A percentile compares a stretch with the other conserved stretches of the same genome.
These are phyloP conservation scores for Clanis bilineata DNA, from an alignment of 2,888 invertebrate genomes.

Conservation along the genomic window DNA sequence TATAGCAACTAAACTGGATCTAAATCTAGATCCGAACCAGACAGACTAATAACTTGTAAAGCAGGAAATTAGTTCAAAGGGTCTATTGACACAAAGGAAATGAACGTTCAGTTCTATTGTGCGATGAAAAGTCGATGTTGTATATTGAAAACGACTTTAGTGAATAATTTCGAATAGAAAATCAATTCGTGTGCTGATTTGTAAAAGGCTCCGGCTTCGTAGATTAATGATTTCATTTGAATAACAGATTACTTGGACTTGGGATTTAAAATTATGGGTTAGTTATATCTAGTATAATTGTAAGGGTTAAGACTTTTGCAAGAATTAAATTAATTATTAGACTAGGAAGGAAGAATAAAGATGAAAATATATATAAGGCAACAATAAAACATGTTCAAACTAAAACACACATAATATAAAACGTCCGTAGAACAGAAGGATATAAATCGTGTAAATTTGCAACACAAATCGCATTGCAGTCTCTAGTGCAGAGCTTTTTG, in stretches of 20 bases:
- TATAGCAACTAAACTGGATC: slow-evolving; percentile 20
- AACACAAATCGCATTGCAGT: slow-evolving; percentile 82
- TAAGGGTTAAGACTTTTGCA: background rate
- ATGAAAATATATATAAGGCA: background rate
- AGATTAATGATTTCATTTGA: slow-evolving; percentile 9
- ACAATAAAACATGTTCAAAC: background rate
- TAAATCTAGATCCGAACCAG: slow-evolving; percentile 43
- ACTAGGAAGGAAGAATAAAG: background rate
- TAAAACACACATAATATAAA: slow-evolving; percentile 8
- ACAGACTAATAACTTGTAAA: slow-evolving; percentile 49
- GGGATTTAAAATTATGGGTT: background rate
- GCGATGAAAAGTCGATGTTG: slow-evolving; percentile 30
- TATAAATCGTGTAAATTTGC: slow-evolving; percentile 66
- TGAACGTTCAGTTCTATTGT: slow-evolving; percentile 43
- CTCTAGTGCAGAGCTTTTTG: slow-evolving; percentile 80
- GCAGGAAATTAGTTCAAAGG: slow-evolving; percentile 60
- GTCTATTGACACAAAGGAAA: slow-evolving; percentile 68
- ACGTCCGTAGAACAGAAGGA: slow-evolving; percentile 21
- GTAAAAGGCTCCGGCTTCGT: slow-evolving; percentile 13
- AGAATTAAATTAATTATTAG: no score
- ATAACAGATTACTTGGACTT: slow-evolving; percentile 1
- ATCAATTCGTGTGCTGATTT: slow-evolving; percentile 8
- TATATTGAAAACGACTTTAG: slow-evolving; percentile 19
- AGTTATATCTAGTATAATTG: background rate
- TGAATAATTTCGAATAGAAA: slow-evolving; percentile 25